Percentiles rank a stretch among this genome's conserved stretches.
phyloP scores from a whole-genome alignment of 2,113 vertebrate species.

The Nibea coibor region DNA sequence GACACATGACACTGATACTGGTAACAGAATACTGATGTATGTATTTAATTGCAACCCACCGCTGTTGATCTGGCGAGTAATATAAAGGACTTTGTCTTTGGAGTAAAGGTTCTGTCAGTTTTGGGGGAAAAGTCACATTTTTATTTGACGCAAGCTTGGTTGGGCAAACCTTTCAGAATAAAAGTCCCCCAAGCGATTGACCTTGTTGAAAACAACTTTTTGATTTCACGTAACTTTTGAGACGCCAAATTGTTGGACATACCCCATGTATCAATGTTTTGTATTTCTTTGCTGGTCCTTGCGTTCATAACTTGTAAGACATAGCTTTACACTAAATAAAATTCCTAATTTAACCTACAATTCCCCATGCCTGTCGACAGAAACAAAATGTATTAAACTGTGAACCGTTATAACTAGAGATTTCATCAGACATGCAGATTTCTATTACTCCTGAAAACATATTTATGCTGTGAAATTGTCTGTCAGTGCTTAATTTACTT shows the following conservation, averaged over 20 bases:
- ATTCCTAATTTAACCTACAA: background rate
- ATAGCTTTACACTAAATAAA: background rate
- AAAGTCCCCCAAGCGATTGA: background rate
- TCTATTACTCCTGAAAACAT: background rate
- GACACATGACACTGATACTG: slow-evolving; percentile 18
- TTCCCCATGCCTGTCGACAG: background rate
- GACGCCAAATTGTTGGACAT: background rate
- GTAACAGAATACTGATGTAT: background rate
- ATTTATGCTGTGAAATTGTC: slow-evolving; percentile 34
- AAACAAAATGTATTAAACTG: slow-evolving; percentile 2
- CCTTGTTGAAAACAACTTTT: background rate
- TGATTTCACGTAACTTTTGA: background rate
- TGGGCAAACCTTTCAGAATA: background rate
- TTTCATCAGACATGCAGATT: slow-evolving; percentile 33
- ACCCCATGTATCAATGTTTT: background rate
- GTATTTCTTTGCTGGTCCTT: background rate
- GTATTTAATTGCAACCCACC: slow-evolving; percentile 28
- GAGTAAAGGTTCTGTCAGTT: background rate
- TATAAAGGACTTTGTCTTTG: background rate
- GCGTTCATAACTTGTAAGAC: background rate
- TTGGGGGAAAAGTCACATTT: background rate
- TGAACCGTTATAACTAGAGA: slow-evolving; percentile 4
- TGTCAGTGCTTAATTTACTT: slow-evolving; percentile 31
- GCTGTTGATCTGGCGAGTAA: slow-evolving; percentile 7
- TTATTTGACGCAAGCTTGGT: no score